phyloP scores from a whole-genome alignment of 2,888 invertebrate genomes.

The Embidobia sp. region DNA sequence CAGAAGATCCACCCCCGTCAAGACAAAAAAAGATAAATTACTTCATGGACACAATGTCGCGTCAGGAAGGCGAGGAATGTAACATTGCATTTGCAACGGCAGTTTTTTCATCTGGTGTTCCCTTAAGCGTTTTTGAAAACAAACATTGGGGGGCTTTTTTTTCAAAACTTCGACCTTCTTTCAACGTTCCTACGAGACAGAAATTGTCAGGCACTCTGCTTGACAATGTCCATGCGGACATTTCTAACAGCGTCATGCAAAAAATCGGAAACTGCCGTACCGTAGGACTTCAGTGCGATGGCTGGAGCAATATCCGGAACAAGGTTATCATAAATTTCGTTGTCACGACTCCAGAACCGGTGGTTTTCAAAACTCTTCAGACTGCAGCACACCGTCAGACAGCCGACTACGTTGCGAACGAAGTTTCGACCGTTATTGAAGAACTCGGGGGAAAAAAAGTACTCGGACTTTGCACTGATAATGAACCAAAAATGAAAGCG shows the following conservation, averaged over 20 bases:
- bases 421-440: slow-evolving; percentile 64
- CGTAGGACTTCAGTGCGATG: slow-evolving; percentile 61
- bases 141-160: slow-evolving; percentile 63
- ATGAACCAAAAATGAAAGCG: slow-evolving; percentile 63
- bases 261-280: slow-evolving; percentile 59
- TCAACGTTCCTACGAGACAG: slow-evolving; percentile 56
- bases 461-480: slow-evolving; percentile 65
- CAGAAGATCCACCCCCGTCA: not conserved
- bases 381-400: slow-evolving; percentile 67
- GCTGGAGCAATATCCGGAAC: slow-evolving; percentile 59
- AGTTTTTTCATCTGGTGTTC: slow-evolving; percentile 64
- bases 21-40: slow-evolving; percentile 14
- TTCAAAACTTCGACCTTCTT: slow-evolving; percentile 60
- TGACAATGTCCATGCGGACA: slow-evolving; percentile 52
- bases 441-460: slow-evolving; percentile 58
- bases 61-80: slow-evolving; percentile 62
- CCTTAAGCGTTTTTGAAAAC: slow-evolving; percentile 63
- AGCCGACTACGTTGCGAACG: slow-evolving; percentile 64
- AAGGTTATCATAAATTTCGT: slow-evolving; percentile 71
- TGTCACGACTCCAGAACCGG: slow-evolving; percentile 68
- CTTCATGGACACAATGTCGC: slow-evolving; percentile 60
- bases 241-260: slow-evolving; percentile 55
- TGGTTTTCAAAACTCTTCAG: slow-evolving; percentile 66
- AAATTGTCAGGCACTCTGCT: slow-evolving; percentile 56
- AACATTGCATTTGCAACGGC: slow-evolving; percentile 64